Base-by-base conservation (phyloP, 1,140 invertebrate species). In the Brachionus koreanus region DNA sequence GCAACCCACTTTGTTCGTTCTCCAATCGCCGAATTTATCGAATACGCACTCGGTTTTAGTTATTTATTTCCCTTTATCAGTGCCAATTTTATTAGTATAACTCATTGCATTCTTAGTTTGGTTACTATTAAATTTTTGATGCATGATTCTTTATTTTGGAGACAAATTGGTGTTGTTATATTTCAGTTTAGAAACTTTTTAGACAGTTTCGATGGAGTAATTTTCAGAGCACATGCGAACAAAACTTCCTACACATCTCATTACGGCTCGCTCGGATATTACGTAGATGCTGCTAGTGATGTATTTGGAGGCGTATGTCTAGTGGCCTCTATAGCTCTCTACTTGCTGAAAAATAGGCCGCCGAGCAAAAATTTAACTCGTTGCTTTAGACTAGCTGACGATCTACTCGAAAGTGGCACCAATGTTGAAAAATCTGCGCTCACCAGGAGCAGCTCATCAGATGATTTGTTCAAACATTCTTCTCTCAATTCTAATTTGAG, bases 161-260 rank as follows among this genome's bases (percentile, higher is more conserved):
- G 86, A 7, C 84, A 86, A 49, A 82, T 87, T 37, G 87, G 85
- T n/a, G 85, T 86, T 12, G 23, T 86, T 9, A 37, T 87, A 2
- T 88, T 85, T 83, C 83, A 87, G 83, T 82, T 88, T 12, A 69
- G 86, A 23, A 84, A 84, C 10, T 87, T 85, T 83, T 83, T 88
- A 37, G 87, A 88, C 82, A 84, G 85, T 12, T 84, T 87, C 61
- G 87, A 88, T 63, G 87, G 87, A 1, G 85, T 86, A 5, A 86
- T 88, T 43, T 87, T 85, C 65, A 82, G 87, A 10, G 84, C 84
- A 16, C 77, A 81, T 65, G 49, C 39, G 2, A 81, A 81, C 12
- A 57, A 37, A 37, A 61, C 75, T 9, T 72, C 77, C 5, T 86
- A 86, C 63, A 84, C 84, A 43, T 88, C 87, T 6, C 82, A 86